Conservation (phyloP, 2,797 vertebrate genomes). For the Sciurus vulgaris region DNA sequence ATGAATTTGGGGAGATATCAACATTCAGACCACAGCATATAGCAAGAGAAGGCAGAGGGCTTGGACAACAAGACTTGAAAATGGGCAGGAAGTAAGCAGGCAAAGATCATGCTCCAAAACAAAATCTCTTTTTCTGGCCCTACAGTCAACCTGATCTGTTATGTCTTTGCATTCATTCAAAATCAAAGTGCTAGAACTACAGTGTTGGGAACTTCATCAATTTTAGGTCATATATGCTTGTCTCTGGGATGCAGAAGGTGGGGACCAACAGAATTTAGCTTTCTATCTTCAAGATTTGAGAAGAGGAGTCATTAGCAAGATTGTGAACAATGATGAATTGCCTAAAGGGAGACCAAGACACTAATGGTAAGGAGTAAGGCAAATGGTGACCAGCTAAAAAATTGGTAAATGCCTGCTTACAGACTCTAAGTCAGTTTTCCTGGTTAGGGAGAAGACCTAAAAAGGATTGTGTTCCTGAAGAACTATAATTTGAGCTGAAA, state of each 20-base stretch:
- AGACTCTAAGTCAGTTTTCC: neutral
- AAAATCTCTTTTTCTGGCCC: neutral
- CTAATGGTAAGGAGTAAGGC: neutral
- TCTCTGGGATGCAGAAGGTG: neutral
- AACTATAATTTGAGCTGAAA: conserved; percentile 12
- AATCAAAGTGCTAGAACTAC: neutral
- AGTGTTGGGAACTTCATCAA: neutral
- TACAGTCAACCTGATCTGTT: neutral
- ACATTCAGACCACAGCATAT: neutral
- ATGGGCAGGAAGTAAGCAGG: neutral
- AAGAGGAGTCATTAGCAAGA: neutral
- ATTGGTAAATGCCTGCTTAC: neutral
- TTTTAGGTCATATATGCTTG: neutral
- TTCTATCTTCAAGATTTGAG: neutral
- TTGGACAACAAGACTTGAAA: neutral
- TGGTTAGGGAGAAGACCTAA: neutral
- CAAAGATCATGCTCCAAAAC: neutral
- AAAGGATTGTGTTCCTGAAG: neutral
- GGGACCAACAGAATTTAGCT: neutral
- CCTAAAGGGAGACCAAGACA: neutral
- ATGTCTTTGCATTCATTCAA: neutral
- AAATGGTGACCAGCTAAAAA: neutral
- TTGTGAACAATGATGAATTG: neutral
- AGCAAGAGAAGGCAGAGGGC: neutral
- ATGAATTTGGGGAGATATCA: neutral